Base-by-base conservation (phyloP, 1,140 invertebrate genomes). In the Drosophila pruinosa region DNA sequence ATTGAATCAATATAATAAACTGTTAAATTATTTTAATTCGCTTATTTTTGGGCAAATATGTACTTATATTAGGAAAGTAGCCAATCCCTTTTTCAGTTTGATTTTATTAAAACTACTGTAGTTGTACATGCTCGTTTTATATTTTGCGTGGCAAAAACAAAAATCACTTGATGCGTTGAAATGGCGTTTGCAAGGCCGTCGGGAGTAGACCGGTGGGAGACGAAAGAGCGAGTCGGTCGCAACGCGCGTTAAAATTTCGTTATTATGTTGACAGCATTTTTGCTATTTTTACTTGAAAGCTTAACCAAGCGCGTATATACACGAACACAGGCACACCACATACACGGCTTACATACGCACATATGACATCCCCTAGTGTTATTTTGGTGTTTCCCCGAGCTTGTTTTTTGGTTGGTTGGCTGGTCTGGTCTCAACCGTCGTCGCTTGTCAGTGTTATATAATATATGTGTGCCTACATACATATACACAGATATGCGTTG, bases 281-380 rank as follows among this genome's bases (percentile, higher is more conserved):
- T 88, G 82, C 82, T 88, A 88, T 88, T 88, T 88, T 88, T 88
- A 88, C 78, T 88, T 71, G 82, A 88, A 88, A 86, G 81, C 81
- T 85, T 85, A 85, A 85, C 77, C 81, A 81, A 85, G 72, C 77
- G 72, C 64, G 59, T 59, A 67, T 54, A 65, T 31, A 59, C 48
- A 62, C 34, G 67, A 17, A 62, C 8, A 54, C 26, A 59, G 22
- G 50, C 26, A 36, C 22, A 8, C 39, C 36, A 52, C 36, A 75
- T 39, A 72, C 36, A 62, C n/a, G 38, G 41, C 12, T 56, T n/a
- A 50, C 43, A 68, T 8, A 67, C 34, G 5, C 26, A 57, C 45
- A 62, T n/a, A 63, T 62, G 58, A 39, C 43, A 63, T 88, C 73
- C 81, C 78, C 73, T 76, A 70, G 77, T 88, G 77, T 86, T 86